Base-by-base conservation (phyloP, 2,888 invertebrate species). In the Crepidodera aurea region DNA sequence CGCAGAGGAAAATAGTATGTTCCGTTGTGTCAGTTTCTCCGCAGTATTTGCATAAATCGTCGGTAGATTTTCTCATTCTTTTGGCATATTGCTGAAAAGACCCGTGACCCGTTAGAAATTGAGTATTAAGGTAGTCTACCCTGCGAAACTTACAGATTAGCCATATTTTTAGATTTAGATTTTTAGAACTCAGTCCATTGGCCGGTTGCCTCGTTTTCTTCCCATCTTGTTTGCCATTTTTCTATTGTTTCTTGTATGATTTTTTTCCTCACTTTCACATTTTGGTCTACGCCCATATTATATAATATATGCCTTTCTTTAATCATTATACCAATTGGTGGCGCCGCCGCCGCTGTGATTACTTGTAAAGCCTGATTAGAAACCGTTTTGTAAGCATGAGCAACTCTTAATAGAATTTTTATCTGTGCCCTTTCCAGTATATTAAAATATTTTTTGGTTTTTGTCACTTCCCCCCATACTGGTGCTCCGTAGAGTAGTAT, bases 131-230 rank as follows among this genome's bases (percentile, higher is more conserved):
- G n/a, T 32, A n/a, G 8, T 32, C n/a, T 32, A 32, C 10, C 8
- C 10, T 32, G 8, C 32, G 7, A 32, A n/a, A 22, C 22, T 22
- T 22, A 6, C 22, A 22, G 22, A 4, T 22, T 22, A 22, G 6
- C 22, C 22, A n/a, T 32, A 32, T 10, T 10, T 10, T 32, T 8
- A 32, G 8, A 32, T 32, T 8, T 32, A 2, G 32, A 8, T 34
- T 50, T 50, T 1, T 22, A n/a, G n/a, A n/a, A n/a, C 12, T 46
- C 34, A 7, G 50, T 58, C 51, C 51, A 58, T 22, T 46, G 46
- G 18, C 29, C 44, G 1, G 12, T 56, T 1, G 1, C 16, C n/a
- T 2, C 10, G 22, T 25, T 25, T 15, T 22, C 27, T 8, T 50
- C 25, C 58, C 58, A 58, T 18, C 8, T 12, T 13, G 10, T 27